Base-by-base conservation (phyloP, 2,113 vertebrate species). In the Oncorhynchus mykiss region DNA sequence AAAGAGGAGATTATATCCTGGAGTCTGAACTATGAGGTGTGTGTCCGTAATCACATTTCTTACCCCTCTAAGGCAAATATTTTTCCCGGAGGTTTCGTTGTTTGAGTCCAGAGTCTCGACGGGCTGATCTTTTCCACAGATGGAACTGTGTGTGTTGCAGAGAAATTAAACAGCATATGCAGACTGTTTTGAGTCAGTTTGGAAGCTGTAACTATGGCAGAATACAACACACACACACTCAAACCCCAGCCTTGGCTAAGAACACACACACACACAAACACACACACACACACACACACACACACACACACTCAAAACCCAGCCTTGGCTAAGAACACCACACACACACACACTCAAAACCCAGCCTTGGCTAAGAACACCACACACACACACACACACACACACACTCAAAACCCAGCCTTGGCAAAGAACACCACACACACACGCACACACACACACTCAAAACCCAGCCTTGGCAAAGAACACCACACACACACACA, bases 1-100 rank as follows among this genome's bases (percentile, higher is more conserved):
- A 83, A 64, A 49, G 78, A 7, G 75, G 83, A 90, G 88, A 89
- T 91, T 84, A 89, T 84, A 89, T 67, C 78, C 54, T 75, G 76
- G 82, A 88, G 81, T 77, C 71, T 75, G 76, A 88, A 83, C 85
- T 88, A 86, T 85, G 87, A 84, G 78, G 79, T 51, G 78, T 67
- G 79, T 78, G 85, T 74, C 68, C 49, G 3, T 67, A 12, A 84
- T 79, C 84, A 84, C 73, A 54, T 83, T 78, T 82, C 82, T 78
- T 72, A 76, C 4, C 59, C 2, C 75, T 79, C 78, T 65, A 62
- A 77, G 71, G 71, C 67, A 79, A 48, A 76, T n/a, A 12, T 82
- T 86, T 85, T 75, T 76, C 70, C 77, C 60, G 76, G 67, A 74
- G 73, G 73, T 62, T 71, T 39, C 39, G 18, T 18, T 22, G 14